These are phyloP conservation scores for Takifugu ocellatus DNA, from an alignment of 2,797 vertebrate species.

Conservation along the genomic window DNA sequence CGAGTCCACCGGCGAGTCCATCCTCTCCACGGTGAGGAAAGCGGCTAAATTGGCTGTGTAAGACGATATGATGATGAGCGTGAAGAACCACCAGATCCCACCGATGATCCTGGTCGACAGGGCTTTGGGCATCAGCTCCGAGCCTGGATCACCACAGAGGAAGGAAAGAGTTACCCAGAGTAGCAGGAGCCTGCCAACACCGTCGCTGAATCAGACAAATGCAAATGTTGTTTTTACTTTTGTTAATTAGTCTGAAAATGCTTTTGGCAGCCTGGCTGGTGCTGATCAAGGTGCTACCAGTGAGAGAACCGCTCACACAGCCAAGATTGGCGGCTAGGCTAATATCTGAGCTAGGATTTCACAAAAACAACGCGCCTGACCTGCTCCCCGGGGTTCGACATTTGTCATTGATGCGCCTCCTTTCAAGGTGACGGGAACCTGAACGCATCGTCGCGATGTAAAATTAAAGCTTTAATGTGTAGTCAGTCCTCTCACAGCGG, in stretches of 20 bases:
- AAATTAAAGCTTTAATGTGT: not conserved
- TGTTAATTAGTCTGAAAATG: conserved; percentile 44
- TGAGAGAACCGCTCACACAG: conserved; percentile 26
- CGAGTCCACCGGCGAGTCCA: conserved; percentile 95
- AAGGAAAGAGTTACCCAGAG: conserved; percentile 18
- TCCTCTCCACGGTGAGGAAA: conserved; percentile 95
- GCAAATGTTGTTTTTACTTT: conserved; percentile 33
- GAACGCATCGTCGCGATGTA: not conserved
- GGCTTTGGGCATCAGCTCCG: conserved; percentile 98
- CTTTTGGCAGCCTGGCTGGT: conserved; percentile 31
- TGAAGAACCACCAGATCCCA: conserved; percentile 99
- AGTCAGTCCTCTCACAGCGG: not conserved
- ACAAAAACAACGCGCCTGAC: not conserved
- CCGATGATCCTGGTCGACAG: conserved; percentile 98
- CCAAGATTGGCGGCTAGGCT: conserved; percentile 31
- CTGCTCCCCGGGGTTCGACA: not conserved
- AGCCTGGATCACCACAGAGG: conserved; percentile 77
- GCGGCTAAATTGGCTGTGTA: conserved; percentile 97
- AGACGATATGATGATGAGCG: conserved; percentile 97
- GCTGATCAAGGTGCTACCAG: conserved; percentile 36
- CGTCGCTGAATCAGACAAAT: conserved; percentile 36
- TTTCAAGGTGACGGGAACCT: not conserved
- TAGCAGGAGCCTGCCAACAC: conserved; percentile 16
- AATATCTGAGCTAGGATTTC: conserved; percentile 17
- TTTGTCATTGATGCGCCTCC: not conserved